Evolutionary conservation across 2,888 invertebrate species (phyloP), one percentile per base, ranked within the genome.

Genomic region (Eubasilissa splendida): DNA sequence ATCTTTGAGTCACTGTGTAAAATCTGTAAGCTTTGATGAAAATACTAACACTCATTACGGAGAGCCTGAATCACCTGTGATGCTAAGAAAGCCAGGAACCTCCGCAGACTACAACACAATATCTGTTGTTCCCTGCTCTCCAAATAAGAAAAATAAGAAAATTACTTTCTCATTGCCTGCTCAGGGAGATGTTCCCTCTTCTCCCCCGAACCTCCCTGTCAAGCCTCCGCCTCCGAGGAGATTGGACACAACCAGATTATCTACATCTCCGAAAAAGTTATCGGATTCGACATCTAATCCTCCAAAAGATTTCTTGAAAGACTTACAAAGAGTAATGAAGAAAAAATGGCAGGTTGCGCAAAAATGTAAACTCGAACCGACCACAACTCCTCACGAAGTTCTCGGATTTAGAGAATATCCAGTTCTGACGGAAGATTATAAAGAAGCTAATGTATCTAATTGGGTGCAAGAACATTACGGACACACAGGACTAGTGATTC

Each of bases 321-420:
- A 97, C 87, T 90, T 97, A 71, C 97, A 97, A 86, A 91, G 97
- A 76, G 97, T 97, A 0, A 97, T 97, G 96, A 92, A 96, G 84
- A 97, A 97, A 86, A 97, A 97, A 86, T 96, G 96, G 96, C 96
- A 96, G 86, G 96, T 97, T 0, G 97, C 97, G 3, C 97, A 97
- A 86, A 97, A 97, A 87, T 96, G 97, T 86, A 96, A 96, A 87
- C 89, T 95, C 42, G 97, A 97, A 87, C 94, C 94, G 12, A 93
- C 95, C n/a, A 96, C 96, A 1, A 96, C 96, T 59, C 97, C 97
- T 0, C 96, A 97, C 86, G 96, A 97, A 87, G 97, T 97, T 2
- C 91, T 97, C 8, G 97, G 97, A 0, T 97, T 97, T 86, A 91
- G 97, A 8, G 96, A 96, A 86, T 96, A 95, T 53, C 94, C 95